phyloP scores from a whole-genome alignment of 1,140 invertebrate genomes.

The Trichonephila clavata region DNA sequence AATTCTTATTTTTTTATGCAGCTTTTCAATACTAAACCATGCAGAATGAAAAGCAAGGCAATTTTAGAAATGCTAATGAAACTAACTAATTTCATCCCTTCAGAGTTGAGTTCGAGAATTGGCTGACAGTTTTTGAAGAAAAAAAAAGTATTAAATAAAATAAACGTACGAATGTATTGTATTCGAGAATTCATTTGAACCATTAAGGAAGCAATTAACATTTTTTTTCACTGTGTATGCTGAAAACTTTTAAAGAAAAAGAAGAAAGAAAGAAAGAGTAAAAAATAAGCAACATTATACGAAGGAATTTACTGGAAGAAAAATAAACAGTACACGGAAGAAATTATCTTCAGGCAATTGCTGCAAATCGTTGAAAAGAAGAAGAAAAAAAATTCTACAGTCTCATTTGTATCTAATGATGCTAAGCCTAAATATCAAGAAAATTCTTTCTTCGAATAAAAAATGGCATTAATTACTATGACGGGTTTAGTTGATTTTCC shows the following conservation, averaged over 20 bases:
- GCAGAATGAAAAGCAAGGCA: neutral
- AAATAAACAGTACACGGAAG: neutral
- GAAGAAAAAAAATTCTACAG: neutral
- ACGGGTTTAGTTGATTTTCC: neutral
- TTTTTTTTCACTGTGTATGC: neutral
- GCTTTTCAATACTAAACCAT: neutral
- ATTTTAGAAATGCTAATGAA: constrained; percentile 34
- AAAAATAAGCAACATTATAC: neutral
- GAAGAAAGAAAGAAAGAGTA: neutral
- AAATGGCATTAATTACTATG: constrained; percentile 40
- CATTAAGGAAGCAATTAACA: constrained; percentile 45
- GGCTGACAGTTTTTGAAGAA: neutral
- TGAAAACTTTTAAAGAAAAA: neutral
- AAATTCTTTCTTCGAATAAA: neutral
- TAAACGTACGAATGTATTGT: constrained; percentile 9
- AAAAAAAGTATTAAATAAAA: neutral
- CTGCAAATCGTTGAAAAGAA: neutral
- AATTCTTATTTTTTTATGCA: neutral
- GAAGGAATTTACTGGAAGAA: neutral
- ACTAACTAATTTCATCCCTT: constrained; percentile 21
- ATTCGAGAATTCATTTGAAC: constrained; percentile 16
- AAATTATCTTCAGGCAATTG: constrained; percentile 30
- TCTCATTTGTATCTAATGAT: constrained; percentile 51
- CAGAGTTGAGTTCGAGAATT: neutral
- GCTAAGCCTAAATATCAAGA: constrained; percentile 48